Evolutionary conservation across 2,113 vertebrate species (phyloP).

Genomic region (Paralichthys olivaceus): DNA sequence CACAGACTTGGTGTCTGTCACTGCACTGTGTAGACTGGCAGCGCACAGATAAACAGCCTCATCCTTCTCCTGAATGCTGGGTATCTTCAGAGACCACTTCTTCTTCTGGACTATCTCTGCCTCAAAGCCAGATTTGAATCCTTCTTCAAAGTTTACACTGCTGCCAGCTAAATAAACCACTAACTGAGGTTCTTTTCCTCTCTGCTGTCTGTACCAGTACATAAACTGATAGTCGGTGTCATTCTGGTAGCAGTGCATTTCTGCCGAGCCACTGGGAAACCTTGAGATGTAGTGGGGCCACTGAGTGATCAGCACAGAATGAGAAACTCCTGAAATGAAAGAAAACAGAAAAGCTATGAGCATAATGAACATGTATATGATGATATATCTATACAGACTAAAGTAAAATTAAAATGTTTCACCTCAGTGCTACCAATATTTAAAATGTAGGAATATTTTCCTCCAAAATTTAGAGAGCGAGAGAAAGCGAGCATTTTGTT

Average conservation of each 20-base stretch:
- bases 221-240: constrained; percentile 35
- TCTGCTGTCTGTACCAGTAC: constrained; percentile 50
- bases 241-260: constrained; percentile 64
- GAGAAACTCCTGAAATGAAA: constrained; percentile 33
- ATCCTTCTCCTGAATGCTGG: constrained; percentile 13
- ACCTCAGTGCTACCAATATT: too few species aligned
- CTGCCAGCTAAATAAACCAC: background rate
- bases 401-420: too few species aligned
- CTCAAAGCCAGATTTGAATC: constrained; percentile 36
- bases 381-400: too few species aligned
- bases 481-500: too few species aligned
- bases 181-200: constrained; percentile 13
- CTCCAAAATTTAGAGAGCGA: too few species aligned
- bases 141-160: background rate
- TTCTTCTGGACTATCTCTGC: background rate
- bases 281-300: constrained; percentile 42
- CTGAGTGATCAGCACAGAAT: constrained; percentile 50
- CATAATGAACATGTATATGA: background rate
- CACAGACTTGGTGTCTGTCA: constrained; percentile 11
- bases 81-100: constrained; percentile 31
- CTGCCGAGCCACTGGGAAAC: background rate
- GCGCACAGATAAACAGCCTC: constrained; percentile 51
- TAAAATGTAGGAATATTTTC: too few species aligned
- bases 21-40: constrained; percentile 52
- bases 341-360: background rate